phyloP scores from a whole-genome alignment of 2,797 vertebrate genomes.

The Micromesistius poutassou region DNA sequence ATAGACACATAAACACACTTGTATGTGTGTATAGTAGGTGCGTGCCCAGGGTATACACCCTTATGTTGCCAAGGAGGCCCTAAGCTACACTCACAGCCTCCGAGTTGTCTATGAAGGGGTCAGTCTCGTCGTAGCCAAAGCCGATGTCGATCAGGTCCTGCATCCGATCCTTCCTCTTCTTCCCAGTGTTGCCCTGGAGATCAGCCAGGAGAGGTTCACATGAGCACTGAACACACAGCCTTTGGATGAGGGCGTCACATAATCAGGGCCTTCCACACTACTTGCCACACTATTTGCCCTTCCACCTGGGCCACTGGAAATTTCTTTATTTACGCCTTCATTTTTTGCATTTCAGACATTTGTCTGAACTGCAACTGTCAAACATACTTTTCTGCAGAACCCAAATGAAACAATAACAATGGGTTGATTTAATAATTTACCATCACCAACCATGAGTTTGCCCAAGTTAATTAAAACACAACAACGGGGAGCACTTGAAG shows the following conservation, averaged over 20 bases:
- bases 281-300: neutral
- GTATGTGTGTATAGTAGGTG: neutral
- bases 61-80: neutral
- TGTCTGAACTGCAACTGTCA: neutral
- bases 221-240: neutral
- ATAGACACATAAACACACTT: neutral
- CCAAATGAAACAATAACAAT: neutral
- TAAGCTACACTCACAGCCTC: constrained; percentile 86
- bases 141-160: constrained; percentile 96
- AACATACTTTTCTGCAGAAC: neutral
- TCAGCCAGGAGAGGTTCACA: neutral
- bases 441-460: neutral
- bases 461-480: neutral
- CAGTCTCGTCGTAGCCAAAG: constrained; percentile 94
- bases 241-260: neutral
- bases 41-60: neutral
- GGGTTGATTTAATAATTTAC: neutral
- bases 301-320: neutral
- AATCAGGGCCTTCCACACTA: neutral
- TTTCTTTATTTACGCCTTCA: neutral
- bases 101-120: constrained; percentile 98
- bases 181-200: constrained; percentile 62
- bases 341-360: neutral
- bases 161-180: constrained; percentile 87
- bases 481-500: neutral